Conservation (phyloP, 1,140 invertebrate genomes). For the Bombus superbus region DNA sequence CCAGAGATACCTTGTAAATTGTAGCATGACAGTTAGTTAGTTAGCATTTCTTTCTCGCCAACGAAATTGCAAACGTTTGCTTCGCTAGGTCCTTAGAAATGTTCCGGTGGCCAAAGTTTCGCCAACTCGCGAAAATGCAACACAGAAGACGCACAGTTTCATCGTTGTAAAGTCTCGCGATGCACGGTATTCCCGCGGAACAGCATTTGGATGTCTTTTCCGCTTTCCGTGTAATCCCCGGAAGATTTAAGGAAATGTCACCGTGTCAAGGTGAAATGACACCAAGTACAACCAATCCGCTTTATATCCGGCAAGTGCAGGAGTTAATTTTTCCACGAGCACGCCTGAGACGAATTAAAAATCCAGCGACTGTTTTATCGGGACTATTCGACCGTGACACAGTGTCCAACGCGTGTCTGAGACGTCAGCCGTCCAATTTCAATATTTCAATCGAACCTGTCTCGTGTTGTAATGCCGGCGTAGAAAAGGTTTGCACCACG, state of each 20-base stretch:
- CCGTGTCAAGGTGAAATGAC: slow-evolving; percentile 63
- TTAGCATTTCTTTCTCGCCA: neutral
- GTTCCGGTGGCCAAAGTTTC: neutral
- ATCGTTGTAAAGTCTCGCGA: neutral
- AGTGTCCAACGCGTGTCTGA: neutral
- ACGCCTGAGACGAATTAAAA: neutral
- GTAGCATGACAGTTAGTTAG: too few relatives aligned
- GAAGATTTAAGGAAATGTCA: slow-evolving; percentile 19
- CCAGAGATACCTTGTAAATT: neutral
- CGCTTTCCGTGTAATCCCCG: neutral
- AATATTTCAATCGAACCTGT: slow-evolving; percentile 15
- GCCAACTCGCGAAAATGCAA: neutral
- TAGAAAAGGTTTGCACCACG: neutral
- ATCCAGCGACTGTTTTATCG: neutral
- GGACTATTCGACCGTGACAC: slow-evolving; percentile 28
- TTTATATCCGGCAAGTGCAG: slow-evolving; percentile 28
- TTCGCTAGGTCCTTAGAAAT: neutral
- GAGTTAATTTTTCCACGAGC: slow-evolving; percentile 22
- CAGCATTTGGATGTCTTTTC: neutral
- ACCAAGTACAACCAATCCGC: slow-evolving; percentile 48
- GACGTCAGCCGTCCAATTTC: neutral
- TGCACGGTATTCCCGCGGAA: neutral
- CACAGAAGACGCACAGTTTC: neutral
- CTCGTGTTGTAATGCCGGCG: neutral
- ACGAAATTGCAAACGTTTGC: neutral